Percentiles rank a stretch among this genome's conserved stretches.
Evolutionary conservation across 2,113 vertebrate genomes (phyloP).

Genomic region (Scortum barcoo): DNA sequence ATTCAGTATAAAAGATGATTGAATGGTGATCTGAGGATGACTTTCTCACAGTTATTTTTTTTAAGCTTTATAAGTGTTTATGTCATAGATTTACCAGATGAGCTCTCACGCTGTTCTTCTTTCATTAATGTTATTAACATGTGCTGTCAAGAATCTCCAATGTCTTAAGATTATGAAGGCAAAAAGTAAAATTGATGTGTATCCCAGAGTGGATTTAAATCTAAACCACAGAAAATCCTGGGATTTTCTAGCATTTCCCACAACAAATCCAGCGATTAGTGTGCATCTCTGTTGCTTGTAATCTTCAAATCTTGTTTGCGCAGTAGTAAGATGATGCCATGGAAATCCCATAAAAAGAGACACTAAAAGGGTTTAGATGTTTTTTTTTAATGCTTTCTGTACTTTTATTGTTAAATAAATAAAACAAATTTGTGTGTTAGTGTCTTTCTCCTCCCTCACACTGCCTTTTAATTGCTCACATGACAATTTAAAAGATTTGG

Average conservation of each 20-base stretch:
- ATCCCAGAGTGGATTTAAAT: constrained; percentile 56
- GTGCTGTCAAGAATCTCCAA: neutral
- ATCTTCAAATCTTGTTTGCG: constrained; percentile 80
- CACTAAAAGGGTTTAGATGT: neutral
- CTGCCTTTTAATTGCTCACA: neutral
- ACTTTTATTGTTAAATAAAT: constrained; percentile 13
- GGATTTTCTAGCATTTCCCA: constrained; percentile 73
- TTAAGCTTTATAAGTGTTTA: too few species aligned
- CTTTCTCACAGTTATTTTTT: neutral
- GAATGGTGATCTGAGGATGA: neutral
- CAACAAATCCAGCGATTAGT: constrained; percentile 77
- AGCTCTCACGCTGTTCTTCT: neutral
- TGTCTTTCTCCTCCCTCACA: neutral
- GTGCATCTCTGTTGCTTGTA: constrained; percentile 61
- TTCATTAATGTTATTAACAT: neutral
- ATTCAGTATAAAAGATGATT: neutral
- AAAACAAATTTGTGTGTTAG: neutral
- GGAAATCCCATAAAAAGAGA: constrained; percentile 76
- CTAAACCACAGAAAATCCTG: constrained; percentile 64
- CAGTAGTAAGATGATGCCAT: constrained; percentile 39
- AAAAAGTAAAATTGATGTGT: constrained; percentile 31
- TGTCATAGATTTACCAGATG: neutral
- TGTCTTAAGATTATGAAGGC: neutral
- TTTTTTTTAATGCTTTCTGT: neutral
- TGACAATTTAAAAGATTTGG: neutral